phyloP scores from a whole-genome alignment of 2,888 invertebrate genomes.

The Branchinecta sandiegonensis region DNA sequence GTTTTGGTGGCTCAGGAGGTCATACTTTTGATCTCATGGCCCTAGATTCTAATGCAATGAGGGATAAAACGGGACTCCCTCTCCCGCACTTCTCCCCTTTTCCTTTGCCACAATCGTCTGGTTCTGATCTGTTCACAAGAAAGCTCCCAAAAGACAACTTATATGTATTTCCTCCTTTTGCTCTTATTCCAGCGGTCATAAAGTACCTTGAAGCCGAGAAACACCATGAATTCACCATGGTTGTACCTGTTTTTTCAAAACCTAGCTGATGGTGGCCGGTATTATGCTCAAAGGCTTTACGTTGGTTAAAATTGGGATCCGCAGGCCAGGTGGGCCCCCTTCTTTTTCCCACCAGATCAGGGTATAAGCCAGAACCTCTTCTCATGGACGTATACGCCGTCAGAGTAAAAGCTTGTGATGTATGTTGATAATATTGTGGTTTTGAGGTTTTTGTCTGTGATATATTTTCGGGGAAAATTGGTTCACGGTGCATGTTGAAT shows the following conservation, averaged over 20 bases:
- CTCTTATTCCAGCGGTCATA: not conserved
- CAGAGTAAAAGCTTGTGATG: not conserved
- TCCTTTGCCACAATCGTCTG: not conserved
- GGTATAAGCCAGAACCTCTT: not conserved
- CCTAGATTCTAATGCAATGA: conserved; percentile 4
- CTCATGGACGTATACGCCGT: not conserved
- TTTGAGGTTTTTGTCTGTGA: too few species aligned
- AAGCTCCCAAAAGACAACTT: not conserved
- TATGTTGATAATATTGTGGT: too few species aligned
- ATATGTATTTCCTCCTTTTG: not conserved
- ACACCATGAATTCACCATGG: not conserved
- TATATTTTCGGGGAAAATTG: too few species aligned
- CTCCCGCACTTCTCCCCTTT: not conserved
- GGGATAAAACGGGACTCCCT: not conserved
- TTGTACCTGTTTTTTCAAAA: not conserved
- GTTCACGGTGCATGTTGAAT: too few species aligned
- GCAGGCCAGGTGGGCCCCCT: not conserved
- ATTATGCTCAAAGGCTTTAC: not conserved
- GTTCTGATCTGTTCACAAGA: not conserved
- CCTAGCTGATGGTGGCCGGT: not conserved
- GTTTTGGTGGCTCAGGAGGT: not conserved
- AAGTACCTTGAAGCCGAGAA: not conserved
- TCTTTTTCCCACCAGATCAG: not conserved
- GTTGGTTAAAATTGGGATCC: not conserved
- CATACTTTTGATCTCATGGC: not conserved